Conservation (phyloP, 2,888 invertebrate genomes). For the Eubasilissa splendida region DNA sequence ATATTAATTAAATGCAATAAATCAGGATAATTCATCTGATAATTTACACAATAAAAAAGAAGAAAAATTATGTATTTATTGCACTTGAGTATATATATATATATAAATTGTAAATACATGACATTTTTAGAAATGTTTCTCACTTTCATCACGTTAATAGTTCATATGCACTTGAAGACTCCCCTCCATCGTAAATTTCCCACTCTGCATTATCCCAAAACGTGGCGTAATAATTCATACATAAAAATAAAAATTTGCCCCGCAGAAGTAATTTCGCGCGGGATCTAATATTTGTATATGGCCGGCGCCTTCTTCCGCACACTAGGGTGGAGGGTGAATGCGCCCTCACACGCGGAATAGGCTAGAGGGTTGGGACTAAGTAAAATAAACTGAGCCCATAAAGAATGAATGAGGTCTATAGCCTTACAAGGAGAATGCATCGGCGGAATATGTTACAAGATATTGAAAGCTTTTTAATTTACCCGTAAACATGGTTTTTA, state of each 20-base stretch:
- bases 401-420: constrained; percentile 32
- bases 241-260: constrained; percentile 55
- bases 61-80: constrained; percentile 6
- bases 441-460: constrained; percentile 15
- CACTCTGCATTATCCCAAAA: constrained; percentile 42
- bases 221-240: constrained; percentile 48
- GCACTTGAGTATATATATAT: constrained; percentile 16
- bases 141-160: constrained; percentile 44
- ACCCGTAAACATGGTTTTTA: too few species aligned
- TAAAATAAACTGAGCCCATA: constrained; percentile 40
- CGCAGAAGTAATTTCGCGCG: constrained; percentile 51
- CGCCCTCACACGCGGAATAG: constrained; percentile 14
- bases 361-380: constrained; percentile 2
- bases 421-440: constrained; percentile 32
- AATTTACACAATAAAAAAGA: too few species aligned
- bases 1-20: too few species aligned
- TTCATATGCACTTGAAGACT: constrained; percentile 31
- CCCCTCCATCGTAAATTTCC: constrained; percentile 7
- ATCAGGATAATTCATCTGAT: too few species aligned
- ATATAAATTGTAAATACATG: constrained; percentile 5
- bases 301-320: constrained; percentile 38
- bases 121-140: constrained; percentile 12
- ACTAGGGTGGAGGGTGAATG: neutral
- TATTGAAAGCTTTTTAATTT: constrained; percentile 19
- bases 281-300: constrained; percentile 51